Base-by-base conservation (phyloP, 2,888 invertebrate genomes). In the Heliconius charithonia region DNA sequence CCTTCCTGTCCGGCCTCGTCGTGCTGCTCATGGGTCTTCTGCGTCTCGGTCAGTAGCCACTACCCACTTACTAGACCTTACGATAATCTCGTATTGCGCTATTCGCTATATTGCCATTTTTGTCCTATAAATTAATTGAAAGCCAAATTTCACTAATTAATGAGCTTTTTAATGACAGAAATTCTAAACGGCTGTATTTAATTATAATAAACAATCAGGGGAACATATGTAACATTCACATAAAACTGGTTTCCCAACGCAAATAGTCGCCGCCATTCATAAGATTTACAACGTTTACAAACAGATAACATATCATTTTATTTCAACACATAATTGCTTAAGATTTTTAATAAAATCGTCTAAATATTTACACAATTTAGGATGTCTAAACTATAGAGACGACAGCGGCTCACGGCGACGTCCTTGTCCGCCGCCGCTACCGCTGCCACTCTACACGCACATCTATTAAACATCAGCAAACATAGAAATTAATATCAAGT, bases 1-100 rank as follows among this genome's bases (percentile, higher is more conserved):
- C 97, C 32, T 97, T 98, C 89, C 91, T 98, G 13, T 96, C 97
- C 12, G 98, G 98, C 45, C 95, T 96, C 84, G 95, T 98, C 32
- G 97, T 98, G 87, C 92, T 98, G 72, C 83, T 96, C 22, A 97
- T 98, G 97, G 98, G 98, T 2, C 83, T 98, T 69, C 95, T 98
- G n/a, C 96, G 97, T 87, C 93, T 98, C 84, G 98, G 98, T 97
- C 90, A 94, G 89, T 85, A 56, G 25, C 27, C 25, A 41, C 41
- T 22, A 51, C 19, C 0, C 19, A 51, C 25, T 16, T 10, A 59
- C 37, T 41, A 66, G n/a, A 9, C 37, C 51, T n/a, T 13, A 13
- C 12, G 12, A 6, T 67, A 2, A 13, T 25, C 12, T 6, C 6
- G 7, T 25, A 12, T 41, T 2, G 19, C 25, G 13, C 12, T 13